Percentiles rank a stretch among this genome's conserved stretches.
Conservation (phyloP, 1,140 invertebrate genomes). For the Caenorhabditis inopinata region DNA sequence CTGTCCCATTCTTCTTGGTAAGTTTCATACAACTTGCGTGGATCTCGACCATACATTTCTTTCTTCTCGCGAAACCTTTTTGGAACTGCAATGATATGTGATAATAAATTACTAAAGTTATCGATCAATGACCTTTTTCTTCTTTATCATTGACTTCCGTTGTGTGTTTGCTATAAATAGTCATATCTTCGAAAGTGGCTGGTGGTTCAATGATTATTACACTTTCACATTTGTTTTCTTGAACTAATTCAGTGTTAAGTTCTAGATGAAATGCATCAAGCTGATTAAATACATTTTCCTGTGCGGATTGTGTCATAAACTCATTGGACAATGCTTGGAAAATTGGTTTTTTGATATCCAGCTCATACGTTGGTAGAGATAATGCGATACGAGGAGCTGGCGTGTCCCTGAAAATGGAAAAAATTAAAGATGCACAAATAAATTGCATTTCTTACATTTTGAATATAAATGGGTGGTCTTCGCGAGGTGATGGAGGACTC, state of each 20-base stretch:
- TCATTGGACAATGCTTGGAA: slow-evolving; percentile 26
- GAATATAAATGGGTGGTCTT: slow-evolving; percentile 37
- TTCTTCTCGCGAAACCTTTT: slow-evolving; percentile 64
- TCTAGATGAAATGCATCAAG: background rate
- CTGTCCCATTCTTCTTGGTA: slow-evolving; percentile 62
- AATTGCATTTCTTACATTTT: slow-evolving; percentile 34
- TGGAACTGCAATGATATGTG: slow-evolving; percentile 49
- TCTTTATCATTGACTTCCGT: background rate
- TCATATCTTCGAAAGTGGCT: slow-evolving; percentile 33
- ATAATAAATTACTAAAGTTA: background rate
- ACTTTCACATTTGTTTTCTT: slow-evolving; percentile 22
- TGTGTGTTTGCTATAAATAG: background rate
- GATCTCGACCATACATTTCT: slow-evolving; percentile 63
- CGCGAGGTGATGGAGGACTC: slow-evolving; percentile 27
- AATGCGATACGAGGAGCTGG: background rate
- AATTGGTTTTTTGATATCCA: slow-evolving; percentile 42
- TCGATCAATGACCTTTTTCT: slow-evolving; percentile 6
- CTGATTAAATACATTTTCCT: background rate
- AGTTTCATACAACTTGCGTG: slow-evolving; percentile 62
- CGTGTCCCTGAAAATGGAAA: background rate
- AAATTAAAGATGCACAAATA: background rate
- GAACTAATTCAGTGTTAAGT: background rate
- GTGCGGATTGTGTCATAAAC: slow-evolving; percentile 8
- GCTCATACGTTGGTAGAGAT: background rate
- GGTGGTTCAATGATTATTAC: slow-evolving; percentile 40